These are phyloP conservation scores for Apocheima hispidaria DNA, from an alignment of 2,888 invertebrate species.

Conservation along the genomic window DNA sequence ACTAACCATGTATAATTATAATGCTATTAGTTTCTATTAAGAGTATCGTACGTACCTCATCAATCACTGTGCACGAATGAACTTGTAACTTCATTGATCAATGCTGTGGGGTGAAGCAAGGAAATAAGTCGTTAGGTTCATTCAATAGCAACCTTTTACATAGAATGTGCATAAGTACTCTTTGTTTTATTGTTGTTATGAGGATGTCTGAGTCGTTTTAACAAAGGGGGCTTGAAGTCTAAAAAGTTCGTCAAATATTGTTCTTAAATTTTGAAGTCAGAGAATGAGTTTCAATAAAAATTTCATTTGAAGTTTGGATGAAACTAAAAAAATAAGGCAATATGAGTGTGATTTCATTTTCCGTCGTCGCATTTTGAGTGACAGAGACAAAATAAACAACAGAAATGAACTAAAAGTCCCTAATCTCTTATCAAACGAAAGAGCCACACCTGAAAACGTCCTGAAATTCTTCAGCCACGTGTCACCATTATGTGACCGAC, in stretches of 20 bases:
- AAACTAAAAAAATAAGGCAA: too few relatives aligned
- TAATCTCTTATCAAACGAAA: background rate
- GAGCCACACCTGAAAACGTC: background rate
- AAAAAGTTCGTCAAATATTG: background rate
- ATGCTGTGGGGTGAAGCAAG: background rate
- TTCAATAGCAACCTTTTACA: background rate
- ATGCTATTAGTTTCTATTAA: background rate
- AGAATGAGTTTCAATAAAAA: too few relatives aligned
- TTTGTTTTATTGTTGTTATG: background rate
- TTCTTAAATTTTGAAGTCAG: too few relatives aligned
- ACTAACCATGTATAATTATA: too few relatives aligned
- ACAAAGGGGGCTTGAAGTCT: background rate
- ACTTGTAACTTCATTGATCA: background rate
- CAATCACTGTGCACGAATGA: background rate
- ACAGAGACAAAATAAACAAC: background rate
- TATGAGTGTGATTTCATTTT: too few relatives aligned
- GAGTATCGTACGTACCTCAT: background rate
- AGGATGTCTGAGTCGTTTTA: background rate
- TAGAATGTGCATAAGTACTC: background rate
- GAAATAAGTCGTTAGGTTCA: background rate
- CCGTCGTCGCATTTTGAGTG: too few relatives aligned
- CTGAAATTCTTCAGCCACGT: background rate
- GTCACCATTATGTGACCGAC: slow-evolving; percentile 36
- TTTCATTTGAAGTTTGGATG: too few relatives aligned
- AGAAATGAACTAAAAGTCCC: background rate